Evolutionary conservation across 2,797 vertebrate genomes (phyloP).

Genomic region (Notamacropus eugenii): DNA sequence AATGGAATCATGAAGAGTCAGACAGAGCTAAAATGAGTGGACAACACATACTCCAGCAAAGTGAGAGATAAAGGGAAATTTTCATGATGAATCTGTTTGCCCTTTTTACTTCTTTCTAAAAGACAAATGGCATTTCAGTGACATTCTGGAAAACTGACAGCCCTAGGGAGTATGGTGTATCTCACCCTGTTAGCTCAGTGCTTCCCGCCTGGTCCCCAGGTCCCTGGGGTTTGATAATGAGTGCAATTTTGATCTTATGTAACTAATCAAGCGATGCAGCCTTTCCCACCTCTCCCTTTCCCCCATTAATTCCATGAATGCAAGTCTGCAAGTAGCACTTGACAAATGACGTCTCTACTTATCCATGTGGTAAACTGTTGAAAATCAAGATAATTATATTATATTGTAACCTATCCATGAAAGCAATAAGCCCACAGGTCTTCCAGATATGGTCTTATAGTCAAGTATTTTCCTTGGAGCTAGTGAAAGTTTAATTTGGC

Average conservation of each 20-base stretch:
- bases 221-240: slow-evolving; percentile 37
- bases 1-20: background rate
- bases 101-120: slow-evolving; percentile 3
- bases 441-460: background rate
- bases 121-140: background rate
- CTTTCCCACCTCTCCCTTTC: no score
- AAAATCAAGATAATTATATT: background rate
- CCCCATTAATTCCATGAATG: background rate
- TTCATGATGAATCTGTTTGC: background rate
- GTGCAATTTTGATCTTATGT: slow-evolving; percentile 24
- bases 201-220: slow-evolving; percentile 9
- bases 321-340: background rate
- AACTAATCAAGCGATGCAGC: background rate
- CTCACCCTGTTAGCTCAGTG: background rate
- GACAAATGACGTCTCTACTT: background rate
- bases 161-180: slow-evolving; percentile 7
- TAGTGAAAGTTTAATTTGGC: background rate
- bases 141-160: slow-evolving; percentile 27
- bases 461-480: background rate
- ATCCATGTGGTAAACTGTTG: background rate
- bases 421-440: background rate
- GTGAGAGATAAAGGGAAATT: slow-evolving; percentile 21
- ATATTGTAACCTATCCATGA: background rate
- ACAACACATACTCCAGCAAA: slow-evolving; percentile 2
- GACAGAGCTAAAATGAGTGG: background rate